Percentiles rank a stretch among this genome's conserved stretches.
Evolutionary conservation across 2,797 vertebrate species (phyloP).

Genomic region (Silurus aristotelis): DNA sequence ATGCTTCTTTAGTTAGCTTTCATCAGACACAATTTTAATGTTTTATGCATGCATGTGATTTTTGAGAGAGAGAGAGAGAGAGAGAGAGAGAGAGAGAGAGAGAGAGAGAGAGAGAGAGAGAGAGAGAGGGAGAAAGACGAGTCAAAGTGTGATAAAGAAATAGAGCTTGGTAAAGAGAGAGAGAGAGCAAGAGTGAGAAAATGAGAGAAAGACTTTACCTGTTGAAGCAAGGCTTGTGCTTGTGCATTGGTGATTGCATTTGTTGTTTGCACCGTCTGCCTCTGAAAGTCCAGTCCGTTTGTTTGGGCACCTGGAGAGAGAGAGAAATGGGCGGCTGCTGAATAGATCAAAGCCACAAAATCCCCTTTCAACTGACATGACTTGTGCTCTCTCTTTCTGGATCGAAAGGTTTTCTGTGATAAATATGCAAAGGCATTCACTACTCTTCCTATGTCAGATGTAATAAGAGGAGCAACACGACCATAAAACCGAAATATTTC

Average conservation of each 20-base stretch:
- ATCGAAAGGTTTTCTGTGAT: slow-evolving; percentile 25
- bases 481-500: not conserved
- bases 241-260: slow-evolving; percentile 95
- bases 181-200: not conserved
- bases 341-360: slow-evolving; percentile 48
- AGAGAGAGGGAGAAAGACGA: not conserved
- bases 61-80: slow-evolving; percentile 15
- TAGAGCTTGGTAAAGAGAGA: not conserved
- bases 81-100: slow-evolving; percentile 5
- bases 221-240: slow-evolving; percentile 97
- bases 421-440: slow-evolving; percentile 40
- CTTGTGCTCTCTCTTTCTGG: slow-evolving; percentile 32
- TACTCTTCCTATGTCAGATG: not conserved
- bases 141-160: too few species aligned
- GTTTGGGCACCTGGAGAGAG: slow-evolving; percentile 86
- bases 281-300: slow-evolving; percentile 98
- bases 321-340: slow-evolving; percentile 1
- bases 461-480: not conserved
- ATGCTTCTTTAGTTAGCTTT: slow-evolving; percentile 7
- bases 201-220: slow-evolving; percentile 75
- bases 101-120: too few species aligned
- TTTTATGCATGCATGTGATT: slow-evolving; percentile 49
- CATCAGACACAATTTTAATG: slow-evolving; percentile 53
- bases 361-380: slow-evolving; percentile 38
- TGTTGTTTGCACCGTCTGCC: slow-evolving; percentile 90